Percentiles rank a stretch among this genome's conserved stretches.
Conservation (phyloP, 2,888 invertebrate species). For the Drosophila monieri region DNA sequence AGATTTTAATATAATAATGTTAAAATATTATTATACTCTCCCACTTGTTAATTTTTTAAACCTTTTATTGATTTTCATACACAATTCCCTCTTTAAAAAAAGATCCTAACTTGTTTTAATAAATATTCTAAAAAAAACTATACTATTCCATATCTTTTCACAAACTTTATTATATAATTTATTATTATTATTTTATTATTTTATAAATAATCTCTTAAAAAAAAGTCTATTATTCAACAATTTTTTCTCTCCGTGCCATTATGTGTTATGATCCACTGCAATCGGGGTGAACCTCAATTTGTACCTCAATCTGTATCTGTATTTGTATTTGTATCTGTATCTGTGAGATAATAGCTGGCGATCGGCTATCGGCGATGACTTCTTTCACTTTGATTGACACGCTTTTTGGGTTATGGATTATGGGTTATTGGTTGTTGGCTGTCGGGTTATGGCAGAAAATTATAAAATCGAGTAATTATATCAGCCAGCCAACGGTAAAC, state of each 20-base stretch:
- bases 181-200: too few species aligned
- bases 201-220: too few species aligned
- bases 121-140: too few species aligned
- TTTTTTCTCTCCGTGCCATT: conserved; percentile 34
- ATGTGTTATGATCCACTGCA: conserved; percentile 45
- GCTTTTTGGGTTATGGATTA: conserved; percentile 37
- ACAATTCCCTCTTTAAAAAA: too few species aligned
- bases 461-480: conserved; percentile 58
- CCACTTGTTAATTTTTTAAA: too few species aligned
- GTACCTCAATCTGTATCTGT: background rate
- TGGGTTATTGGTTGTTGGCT: too few species aligned
- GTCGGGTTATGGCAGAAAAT: conserved; percentile 20
- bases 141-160: too few species aligned
- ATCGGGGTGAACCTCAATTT: conserved; percentile 10
- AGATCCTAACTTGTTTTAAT: too few species aligned
- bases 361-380: conserved; percentile 28
- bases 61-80: too few species aligned
- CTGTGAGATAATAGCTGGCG: conserved; percentile 60
- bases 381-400: conserved; percentile 67
- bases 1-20: too few species aligned
- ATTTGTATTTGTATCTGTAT: conserved; percentile 14
- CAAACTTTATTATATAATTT: too few species aligned
- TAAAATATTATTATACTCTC: too few species aligned
- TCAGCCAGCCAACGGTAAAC: conserved; percentile 57
- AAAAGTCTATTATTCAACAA: background rate